phyloP scores from a whole-genome alignment of 2,113 vertebrate species.

The Pterocles gutturalis region DNA sequence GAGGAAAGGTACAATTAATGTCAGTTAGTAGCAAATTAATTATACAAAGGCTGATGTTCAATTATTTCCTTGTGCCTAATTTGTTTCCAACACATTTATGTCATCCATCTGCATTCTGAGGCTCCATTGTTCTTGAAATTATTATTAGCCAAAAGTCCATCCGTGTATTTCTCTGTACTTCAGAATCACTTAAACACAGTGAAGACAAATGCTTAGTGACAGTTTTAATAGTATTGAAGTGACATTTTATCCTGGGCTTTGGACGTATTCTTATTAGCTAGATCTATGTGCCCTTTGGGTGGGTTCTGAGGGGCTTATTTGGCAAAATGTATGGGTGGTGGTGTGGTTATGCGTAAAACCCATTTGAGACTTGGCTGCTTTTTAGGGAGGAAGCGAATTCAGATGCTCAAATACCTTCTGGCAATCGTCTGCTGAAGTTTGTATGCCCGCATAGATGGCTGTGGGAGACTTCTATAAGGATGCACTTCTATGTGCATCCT shows the following conservation, averaged over 20 bases:
- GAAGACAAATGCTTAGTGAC: not conserved
- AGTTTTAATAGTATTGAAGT: not conserved
- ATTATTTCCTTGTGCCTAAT: slow-evolving; percentile 31
- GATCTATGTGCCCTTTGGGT: not conserved
- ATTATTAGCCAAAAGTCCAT: not conserved
- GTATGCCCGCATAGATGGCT: not conserved
- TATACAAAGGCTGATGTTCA: not conserved
- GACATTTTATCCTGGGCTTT: not conserved
- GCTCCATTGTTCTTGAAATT: not conserved
- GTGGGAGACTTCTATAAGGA: not conserved
- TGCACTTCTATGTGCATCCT: not conserved
- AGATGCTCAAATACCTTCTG: not conserved
- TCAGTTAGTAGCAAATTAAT: slow-evolving; percentile 7
- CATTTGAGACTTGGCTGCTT: not conserved
- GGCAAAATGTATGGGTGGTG: not conserved
- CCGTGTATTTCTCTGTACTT: not conserved
- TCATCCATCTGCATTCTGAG: not conserved
- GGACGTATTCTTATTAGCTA: not conserved
- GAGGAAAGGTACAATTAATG: slow-evolving; percentile 7
- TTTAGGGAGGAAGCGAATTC: not conserved
- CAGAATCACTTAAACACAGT: not conserved
- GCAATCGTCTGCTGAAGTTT: not conserved
- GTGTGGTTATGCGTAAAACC: not conserved
- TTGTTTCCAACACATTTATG: not conserved
- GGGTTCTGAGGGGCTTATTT: not conserved